Conservation (phyloP, 2,888 invertebrate genomes). For the Crossocerus cetratus region DNA sequence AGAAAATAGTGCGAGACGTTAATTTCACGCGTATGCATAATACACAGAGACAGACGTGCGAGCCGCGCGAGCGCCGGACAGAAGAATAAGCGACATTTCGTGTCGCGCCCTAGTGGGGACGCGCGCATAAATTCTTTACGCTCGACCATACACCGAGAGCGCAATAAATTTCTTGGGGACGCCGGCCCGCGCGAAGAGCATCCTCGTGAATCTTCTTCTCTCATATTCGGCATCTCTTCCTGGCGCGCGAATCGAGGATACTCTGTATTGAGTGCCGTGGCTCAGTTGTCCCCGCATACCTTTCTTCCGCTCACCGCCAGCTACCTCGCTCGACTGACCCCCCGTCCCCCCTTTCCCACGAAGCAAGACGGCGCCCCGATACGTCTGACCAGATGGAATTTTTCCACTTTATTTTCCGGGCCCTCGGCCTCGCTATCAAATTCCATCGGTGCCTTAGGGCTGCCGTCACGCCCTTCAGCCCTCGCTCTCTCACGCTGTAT, state of each 20-base stretch:
- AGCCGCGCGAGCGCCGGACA: background rate
- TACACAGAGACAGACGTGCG: no score
- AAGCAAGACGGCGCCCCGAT: slow-evolving; percentile 39
- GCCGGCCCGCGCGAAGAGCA: background rate
- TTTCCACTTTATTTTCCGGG: slow-evolving; percentile 69
- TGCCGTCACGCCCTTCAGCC: slow-evolving; percentile 1
- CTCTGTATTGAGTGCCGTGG: background rate
- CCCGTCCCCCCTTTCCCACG: slow-evolving; percentile 29
- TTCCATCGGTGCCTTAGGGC: slow-evolving; percentile 55
- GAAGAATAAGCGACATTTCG: slow-evolving; percentile 1
- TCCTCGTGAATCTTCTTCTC: slow-evolving; percentile 29
- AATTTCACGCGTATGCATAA: no score
- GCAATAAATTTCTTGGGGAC: slow-evolving; percentile 34
- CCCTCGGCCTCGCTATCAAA: slow-evolving; percentile 64
- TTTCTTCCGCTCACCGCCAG: background rate
- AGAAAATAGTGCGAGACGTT: no score
- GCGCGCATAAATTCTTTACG: slow-evolving; percentile 22
- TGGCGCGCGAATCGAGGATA: background rate
- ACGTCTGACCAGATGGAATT: slow-evolving; percentile 66
- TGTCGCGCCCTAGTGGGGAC: background rate
- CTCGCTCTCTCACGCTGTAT: slow-evolving; percentile 34
- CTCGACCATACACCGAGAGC: slow-evolving; percentile 15
- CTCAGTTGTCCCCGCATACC: slow-evolving; percentile 13
- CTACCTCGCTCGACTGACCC: slow-evolving; percentile 11
- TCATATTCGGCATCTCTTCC: background rate